Evolutionary conservation across 1,140 invertebrate species (phyloP).

Genomic region (Drosophila kepulauana): DNA sequence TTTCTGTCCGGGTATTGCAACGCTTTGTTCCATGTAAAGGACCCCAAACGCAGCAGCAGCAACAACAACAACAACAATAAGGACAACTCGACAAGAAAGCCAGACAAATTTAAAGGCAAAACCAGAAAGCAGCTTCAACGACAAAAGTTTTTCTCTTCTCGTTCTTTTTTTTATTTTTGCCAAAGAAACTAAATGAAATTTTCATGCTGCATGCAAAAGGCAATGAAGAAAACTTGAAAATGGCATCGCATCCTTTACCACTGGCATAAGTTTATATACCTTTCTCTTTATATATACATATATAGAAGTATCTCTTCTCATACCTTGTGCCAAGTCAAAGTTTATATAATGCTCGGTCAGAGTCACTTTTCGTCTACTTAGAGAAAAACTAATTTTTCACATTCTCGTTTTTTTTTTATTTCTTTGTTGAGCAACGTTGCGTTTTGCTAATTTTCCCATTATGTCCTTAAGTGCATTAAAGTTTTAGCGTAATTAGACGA

Average conservation of each 20-base stretch:
- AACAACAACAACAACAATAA: conserved; percentile 1
- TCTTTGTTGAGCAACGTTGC: not conserved
- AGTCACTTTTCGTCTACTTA: not conserved
- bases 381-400: not conserved
- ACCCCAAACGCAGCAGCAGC: conserved; percentile 36
- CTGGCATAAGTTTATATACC: conserved; percentile 15
- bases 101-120: conserved; percentile 80
- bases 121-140: conserved; percentile 39
- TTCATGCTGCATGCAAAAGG: conserved; percentile 42
- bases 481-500: not conserved
- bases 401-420: no score
- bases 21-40: conserved; percentile 53
- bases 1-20: conserved; percentile 66
- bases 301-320: not conserved
- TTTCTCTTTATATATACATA: conserved; percentile 8
- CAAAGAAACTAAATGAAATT: conserved; percentile 61
- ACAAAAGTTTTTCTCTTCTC: conserved; percentile 38
- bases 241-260: conserved; percentile 12
- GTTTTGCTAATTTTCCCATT: conserved; percentile 2
- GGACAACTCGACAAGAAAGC: conserved; percentile 35
- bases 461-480: not conserved
- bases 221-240: conserved; percentile 16
- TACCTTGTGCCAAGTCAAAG: conserved; percentile 7
- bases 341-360: conserved; percentile 17
- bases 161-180: conserved; percentile 21